Base-by-base conservation (phyloP, 2,797 vertebrate genomes). In the Tympanoctomys barrerae region DNA sequence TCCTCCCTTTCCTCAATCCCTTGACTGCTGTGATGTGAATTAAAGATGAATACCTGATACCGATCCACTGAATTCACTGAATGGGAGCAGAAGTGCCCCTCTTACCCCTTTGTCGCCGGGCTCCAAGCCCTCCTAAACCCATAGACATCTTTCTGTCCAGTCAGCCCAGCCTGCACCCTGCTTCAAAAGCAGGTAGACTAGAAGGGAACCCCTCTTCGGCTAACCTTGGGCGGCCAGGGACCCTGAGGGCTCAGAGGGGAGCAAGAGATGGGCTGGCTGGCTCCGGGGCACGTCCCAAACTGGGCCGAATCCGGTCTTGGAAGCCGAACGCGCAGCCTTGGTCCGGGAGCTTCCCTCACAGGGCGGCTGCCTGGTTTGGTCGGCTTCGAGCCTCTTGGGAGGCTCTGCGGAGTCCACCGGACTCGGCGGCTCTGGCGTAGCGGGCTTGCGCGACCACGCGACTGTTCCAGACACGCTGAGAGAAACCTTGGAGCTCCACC, bases 11-110 rank as follows among this genome's bases (percentile, higher is more conserved):
- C 98, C 98, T 99, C 98, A 98, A 98, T 99, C 99, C 99, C 98
- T 99, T 98, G 98, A 99, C 99, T 99, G 99, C 99, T 99, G 99
- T 99, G 99, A 99, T 99, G 99, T 99, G 99, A 99, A 99, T 99
- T 99, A 99, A 99, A 99, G 99, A 99, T 99, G 98, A 99, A 99
- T 99, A 99, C 99, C 99, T 99, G 99, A 99, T 97, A 99, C 98
- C 98, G 99, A 99, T 98, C 98, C 96, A 97, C 98, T 99, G 99
- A 98, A 98, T 98, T 98, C 96, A 97, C 92, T 98, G 96, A 95
- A 97, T 97, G 96, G 95, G 94, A 89, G 26, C 52, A 86, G 36
- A 31, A 87, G 52, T 73, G 90, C 92, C 94, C 54, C 57, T 66
- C 94, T 80, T 77, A 86, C 62, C 36, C 78, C n/a, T 77, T 33